Evolutionary conservation across 2,113 vertebrate species (phyloP).

Genomic region (Syngnathus scovelli): DNA sequence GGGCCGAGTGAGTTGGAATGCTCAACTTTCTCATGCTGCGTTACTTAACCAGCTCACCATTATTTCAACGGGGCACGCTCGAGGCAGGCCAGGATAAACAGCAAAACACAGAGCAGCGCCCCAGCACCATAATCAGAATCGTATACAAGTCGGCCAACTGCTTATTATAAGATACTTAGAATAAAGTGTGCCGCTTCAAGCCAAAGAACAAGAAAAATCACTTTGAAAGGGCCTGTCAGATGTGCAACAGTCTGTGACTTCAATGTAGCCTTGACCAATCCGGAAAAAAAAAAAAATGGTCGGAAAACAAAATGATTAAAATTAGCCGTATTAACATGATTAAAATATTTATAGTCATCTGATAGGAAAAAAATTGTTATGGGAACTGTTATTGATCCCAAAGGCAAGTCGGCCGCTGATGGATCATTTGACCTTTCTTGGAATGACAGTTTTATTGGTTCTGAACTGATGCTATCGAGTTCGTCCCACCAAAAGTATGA

Average conservation of each 20-base stretch:
- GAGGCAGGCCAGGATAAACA: slow-evolving; percentile 27
- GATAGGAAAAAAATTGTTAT: neutral
- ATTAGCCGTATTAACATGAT: no score
- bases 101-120: slow-evolving; percentile 45
- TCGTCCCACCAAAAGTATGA: slow-evolving; percentile 31
- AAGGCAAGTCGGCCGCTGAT: neutral
- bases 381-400: neutral
- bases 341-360: neutral
- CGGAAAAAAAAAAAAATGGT: accelerated
- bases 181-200: slow-evolving; percentile 5
- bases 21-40: slow-evolving; percentile 40
- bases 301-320: neutral
- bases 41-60: slow-evolving; percentile 47
- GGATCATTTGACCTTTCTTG: neutral
- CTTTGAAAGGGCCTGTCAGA: slow-evolving; percentile 26
- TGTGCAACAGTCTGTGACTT: slow-evolving; percentile 11
- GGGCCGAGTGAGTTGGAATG: slow-evolving; percentile 23
- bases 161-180: slow-evolving; percentile 57
- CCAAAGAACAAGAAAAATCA: slow-evolving; percentile 26
- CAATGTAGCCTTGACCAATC: neutral
- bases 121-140: slow-evolving; percentile 54
- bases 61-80: slow-evolving; percentile 48
- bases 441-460: slow-evolving; percentile 2
- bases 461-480: slow-evolving; percentile 29
- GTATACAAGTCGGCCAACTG: slow-evolving; percentile 46